Evolutionary conservation across 2,888 invertebrate genomes (phyloP), one percentile per base, ranked within the genome.

Genomic region (Anoplius nigerrimus): DNA sequence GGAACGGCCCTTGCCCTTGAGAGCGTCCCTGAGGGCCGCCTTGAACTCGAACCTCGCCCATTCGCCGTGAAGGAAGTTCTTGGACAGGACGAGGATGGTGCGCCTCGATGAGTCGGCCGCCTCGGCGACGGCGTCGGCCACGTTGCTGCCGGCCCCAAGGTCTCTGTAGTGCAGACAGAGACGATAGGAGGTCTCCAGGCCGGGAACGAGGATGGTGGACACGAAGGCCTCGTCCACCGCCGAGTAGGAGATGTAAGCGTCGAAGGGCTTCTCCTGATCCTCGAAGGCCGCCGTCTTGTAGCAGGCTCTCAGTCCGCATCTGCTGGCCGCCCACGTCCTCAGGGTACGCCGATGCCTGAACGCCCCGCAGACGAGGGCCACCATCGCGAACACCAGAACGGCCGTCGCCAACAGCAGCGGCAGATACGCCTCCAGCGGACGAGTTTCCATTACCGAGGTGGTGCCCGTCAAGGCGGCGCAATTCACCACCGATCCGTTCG

Each of bases 21-120:
- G 92, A 84, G 97, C 95, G 90, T 97, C 96, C 87, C 95, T 96
- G 62, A 98, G 92, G 27, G 97, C 97, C 82, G 95, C 95, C 90
- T 97, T 97, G 89, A 98, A 97, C 90, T 98, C 98, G 88, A 97
- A 96, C 78, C 95, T 92, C 82, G 95, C 94, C 98, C 98, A 98
- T 90, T 98, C 98, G 89, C 96, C 96, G 90, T 96, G 95, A 74
- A 98, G 92, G 90, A 98, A 98, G 90, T 96, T 96, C 89, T 95
- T 95, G 18, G 97, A 97, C 68, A 98, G 90, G 69, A 98, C 95
- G 79, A 98, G 92, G 71, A 98, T 94, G 51, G 97, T 96, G 82
- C 97, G 92, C 80, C 96, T 93, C 56, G 97, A 96, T 62, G 95
- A 94, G 87, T 97, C 97, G 21, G 97, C 96, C 0, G 97, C 97